Conservation (phyloP, 2,888 invertebrate species). For the Thymelicus acteon region DNA sequence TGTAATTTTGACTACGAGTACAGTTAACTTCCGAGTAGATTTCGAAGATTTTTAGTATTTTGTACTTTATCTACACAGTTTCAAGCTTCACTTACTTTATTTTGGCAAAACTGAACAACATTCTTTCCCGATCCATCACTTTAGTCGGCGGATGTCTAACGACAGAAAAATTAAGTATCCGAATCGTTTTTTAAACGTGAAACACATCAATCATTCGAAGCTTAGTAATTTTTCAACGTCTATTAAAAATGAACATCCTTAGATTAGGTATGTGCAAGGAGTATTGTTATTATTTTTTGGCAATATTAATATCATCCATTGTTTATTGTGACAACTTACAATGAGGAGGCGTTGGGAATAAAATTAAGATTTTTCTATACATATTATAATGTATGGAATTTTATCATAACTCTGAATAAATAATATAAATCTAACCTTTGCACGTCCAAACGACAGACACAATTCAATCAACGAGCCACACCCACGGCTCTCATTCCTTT, state of each 20-base stretch:
- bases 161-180: conserved; percentile 77
- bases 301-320: too few relatives aligned
- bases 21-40: too few relatives aligned
- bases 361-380: too few relatives aligned
- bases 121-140: conserved; percentile 64
- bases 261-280: conserved; percentile 9
- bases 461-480: conserved; percentile 17
- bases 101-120: conserved; percentile 17
- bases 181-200: conserved; percentile 75
- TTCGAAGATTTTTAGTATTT: too few relatives aligned
- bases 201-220: conserved; percentile 70
- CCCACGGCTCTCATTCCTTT: conserved; percentile 26
- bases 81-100: background rate
- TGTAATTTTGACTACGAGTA: too few relatives aligned
- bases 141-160: conserved; percentile 58
- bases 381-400: background rate
- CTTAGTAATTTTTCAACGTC: conserved; percentile 76
- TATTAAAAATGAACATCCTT: conserved; percentile 45
- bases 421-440: background rate
- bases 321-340: too few relatives aligned
- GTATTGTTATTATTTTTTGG: background rate
- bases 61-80: too few relatives aligned
- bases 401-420: background rate
- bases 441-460: conserved; percentile 9
- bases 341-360: too few relatives aligned